Evolutionary conservation across 2,113 vertebrate species (phyloP).

Genomic region (Bufo gargarizans): DNA sequence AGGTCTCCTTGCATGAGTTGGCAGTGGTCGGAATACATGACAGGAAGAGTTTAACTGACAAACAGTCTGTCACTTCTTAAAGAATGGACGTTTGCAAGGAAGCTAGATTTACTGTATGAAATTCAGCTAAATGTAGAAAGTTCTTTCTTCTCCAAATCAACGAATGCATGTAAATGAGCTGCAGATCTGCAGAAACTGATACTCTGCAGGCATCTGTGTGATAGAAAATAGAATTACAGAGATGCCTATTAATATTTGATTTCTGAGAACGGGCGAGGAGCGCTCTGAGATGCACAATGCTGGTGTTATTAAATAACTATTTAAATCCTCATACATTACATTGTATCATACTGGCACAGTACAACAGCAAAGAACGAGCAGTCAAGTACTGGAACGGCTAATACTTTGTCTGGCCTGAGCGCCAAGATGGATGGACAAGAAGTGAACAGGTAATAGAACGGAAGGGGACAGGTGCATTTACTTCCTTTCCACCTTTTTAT

Average conservation of each 20-base stretch:
- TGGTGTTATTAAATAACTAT: conserved; percentile 19
- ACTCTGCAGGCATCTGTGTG: conserved; percentile 73
- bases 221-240: conserved; percentile 62
- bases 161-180: conserved; percentile 73
- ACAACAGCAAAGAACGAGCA: not conserved
- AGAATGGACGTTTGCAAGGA: conserved; percentile 85
- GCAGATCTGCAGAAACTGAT: conserved; percentile 72
- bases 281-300: conserved; percentile 52
- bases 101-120: conserved; percentile 77
- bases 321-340: conserved; percentile 1
- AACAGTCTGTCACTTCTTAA: conserved; percentile 92
- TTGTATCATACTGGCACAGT: not conserved
- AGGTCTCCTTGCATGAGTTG: conserved; percentile 90
- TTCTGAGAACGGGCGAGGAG: conserved; percentile 45
- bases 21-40: conserved; percentile 89
- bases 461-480: not conserved
- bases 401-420: not conserved
- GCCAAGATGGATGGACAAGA: not conserved
- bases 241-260: conserved; percentile 67
- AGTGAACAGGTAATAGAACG: not conserved
- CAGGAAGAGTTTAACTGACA: conserved; percentile 89
- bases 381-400: not conserved
- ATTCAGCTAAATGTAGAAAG: conserved; percentile 75
- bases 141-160: conserved; percentile 75
- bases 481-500: not conserved